Evolutionary conservation across 2,113 vertebrate genomes (phyloP), one percentile per base, ranked within the genome.

Genomic region (Ctenomys sociabilis): DNA sequence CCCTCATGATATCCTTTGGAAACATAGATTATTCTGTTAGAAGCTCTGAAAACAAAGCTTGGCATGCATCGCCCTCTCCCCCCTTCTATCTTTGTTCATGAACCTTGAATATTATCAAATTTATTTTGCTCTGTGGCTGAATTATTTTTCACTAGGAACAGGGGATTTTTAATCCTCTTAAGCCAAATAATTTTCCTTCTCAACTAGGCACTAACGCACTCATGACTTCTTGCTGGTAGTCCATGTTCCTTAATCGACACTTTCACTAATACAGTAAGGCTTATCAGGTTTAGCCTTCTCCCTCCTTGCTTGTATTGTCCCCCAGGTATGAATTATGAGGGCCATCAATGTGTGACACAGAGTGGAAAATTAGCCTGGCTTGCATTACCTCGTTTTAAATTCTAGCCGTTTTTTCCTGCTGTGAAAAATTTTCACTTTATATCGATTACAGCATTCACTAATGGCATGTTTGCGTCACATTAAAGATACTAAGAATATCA

Each of bases 151-250:
- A 97, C 94, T 96, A 95, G 40, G 52, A 96, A 72, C 96, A 91
- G 12, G 87, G 97, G 96, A 97, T 95, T 97, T 97, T 96, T 97
- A 97, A 96, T 98, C 95, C n/a, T 82, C 85, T 97, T 93, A 98
- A 97, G 90, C 72, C 83, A 94, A 97, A 94, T 77, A 91, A 96
- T 95, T 97, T 96, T 97, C 93, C 93, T 92, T 97, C 92, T 97
- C 91, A 12, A 95, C 95, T 96, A 96, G 68, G 52, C 30, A 95
- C 43, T 91, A 78, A 95, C 93, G 87, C 83, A 87, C 66, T 91
- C 32, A n/a, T 95, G 95, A 97, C 95, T 97, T 95, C 90, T 66
- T 93, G 64, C 92, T 94, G 87, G 82, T 95, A 61, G 80, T 87
- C 40, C 57, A 26, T 83, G 59, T 78, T 78, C 75, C 88, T 68